phyloP scores from a whole-genome alignment of 2,113 vertebrate genomes.

The Ifrita kowaldi region DNA sequence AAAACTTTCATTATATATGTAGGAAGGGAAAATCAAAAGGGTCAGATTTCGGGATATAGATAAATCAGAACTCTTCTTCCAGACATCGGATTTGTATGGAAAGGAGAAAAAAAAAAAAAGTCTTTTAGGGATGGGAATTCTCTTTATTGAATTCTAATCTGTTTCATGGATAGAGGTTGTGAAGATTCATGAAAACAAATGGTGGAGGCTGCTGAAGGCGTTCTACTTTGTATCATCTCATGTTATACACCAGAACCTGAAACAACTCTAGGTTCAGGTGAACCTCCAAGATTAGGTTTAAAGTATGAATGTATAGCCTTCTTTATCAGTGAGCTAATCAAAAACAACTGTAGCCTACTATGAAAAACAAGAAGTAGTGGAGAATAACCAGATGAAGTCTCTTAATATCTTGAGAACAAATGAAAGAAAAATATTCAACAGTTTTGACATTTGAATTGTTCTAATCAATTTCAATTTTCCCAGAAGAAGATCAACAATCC shows the following conservation, averaged over 20 bases:
- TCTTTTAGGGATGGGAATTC: background rate
- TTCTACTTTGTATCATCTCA: background rate
- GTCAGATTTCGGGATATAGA: background rate
- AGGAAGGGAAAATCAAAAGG: background rate
- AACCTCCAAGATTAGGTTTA: background rate
- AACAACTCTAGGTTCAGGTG: background rate
- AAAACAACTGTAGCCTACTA: background rate
- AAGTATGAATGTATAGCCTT: background rate
- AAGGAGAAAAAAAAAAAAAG: background rate
- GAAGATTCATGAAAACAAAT: background rate
- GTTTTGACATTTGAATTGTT: background rate
- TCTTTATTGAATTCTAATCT: background rate
- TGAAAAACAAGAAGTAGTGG: background rate
- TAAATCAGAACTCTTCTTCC: background rate
- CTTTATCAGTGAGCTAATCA: background rate
- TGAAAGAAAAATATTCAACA: background rate
- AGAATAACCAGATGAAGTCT: background rate
- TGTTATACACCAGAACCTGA: background rate
- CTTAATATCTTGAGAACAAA: background rate
- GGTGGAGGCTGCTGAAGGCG: background rate
- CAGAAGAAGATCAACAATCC: background rate
- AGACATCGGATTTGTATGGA: background rate
- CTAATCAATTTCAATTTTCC: background rate
- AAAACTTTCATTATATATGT: background rate
- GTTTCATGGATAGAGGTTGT: background rate